Conservation (phyloP, 2,797 vertebrate species). For the Cossypha heuglini region DNA sequence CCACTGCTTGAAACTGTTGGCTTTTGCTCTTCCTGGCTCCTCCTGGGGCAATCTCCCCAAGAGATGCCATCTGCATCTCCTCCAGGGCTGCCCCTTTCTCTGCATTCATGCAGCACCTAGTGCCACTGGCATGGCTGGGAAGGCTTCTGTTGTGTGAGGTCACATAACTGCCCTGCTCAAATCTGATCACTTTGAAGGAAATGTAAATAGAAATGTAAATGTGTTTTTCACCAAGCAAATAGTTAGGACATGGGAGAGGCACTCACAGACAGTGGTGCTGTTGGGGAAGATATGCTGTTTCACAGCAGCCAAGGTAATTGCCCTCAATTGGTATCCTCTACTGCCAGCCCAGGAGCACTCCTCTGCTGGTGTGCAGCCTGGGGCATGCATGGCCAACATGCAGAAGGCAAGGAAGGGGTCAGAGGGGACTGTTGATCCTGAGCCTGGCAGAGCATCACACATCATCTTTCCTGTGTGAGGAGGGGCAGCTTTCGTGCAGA, state of each 20-base stretch:
- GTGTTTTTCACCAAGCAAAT: neutral
- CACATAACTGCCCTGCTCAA: neutral
- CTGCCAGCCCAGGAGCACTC: neutral
- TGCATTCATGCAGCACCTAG: neutral
- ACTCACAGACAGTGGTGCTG: neutral
- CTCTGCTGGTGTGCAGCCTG: neutral
- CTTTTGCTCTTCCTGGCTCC: neutral
- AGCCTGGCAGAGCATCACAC: neutral
- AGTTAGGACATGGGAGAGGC: neutral
- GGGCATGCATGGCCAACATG: accelerated
- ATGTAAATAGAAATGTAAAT: neutral
- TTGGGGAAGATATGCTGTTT: neutral
- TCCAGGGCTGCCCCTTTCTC: neutral
- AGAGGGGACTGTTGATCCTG: neutral
- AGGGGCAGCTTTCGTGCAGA: neutral
- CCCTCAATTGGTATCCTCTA: neutral
- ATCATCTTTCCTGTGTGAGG: neutral
- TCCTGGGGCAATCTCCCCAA: neutral
- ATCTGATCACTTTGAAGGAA: neutral
- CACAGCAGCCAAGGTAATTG: neutral
- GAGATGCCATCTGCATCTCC: neutral
- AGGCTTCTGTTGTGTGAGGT: neutral
- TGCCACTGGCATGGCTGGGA: accelerated
- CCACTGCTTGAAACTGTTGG: neutral
- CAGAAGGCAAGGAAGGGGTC: neutral